phyloP scores from a whole-genome alignment of 2,797 vertebrate genomes.

The Ctenosaura bakeri region DNA sequence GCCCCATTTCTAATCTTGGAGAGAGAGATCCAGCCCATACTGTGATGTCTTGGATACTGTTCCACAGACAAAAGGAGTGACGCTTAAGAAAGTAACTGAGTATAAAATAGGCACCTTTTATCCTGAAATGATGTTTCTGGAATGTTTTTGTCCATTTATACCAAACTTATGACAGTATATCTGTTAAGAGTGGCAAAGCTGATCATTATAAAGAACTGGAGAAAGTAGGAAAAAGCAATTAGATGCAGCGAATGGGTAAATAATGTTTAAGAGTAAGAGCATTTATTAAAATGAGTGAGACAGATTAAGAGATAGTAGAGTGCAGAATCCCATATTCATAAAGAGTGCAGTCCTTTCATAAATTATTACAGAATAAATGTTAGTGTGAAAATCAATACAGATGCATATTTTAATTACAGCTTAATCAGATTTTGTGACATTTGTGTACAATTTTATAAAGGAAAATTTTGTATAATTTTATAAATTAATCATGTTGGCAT shows the following conservation, averaged over 20 bases:
- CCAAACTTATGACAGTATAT: background rate
- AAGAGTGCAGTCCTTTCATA: background rate
- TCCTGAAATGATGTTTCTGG: background rate
- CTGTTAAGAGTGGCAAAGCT: background rate
- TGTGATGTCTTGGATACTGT: background rate
- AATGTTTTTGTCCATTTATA: background rate
- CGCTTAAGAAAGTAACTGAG: background rate
- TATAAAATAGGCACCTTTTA: background rate
- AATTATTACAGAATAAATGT: background rate
- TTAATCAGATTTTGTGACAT: slow-evolving; percentile 12
- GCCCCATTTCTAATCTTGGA: too few relatives aligned
- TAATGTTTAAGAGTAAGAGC: background rate
- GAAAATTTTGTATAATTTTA: slow-evolving; percentile 12
- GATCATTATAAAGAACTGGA: background rate
- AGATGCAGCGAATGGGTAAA: slow-evolving; percentile 9
- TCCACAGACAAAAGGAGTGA: background rate
- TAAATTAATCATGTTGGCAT: slow-evolving; percentile 5
- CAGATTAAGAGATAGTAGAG: slow-evolving; percentile 7
- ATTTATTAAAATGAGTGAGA: slow-evolving; percentile 4
- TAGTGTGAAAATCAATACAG: background rate
- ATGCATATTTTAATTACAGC: slow-evolving; percentile 3
- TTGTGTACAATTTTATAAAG: slow-evolving; percentile 26
- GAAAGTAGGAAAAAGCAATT: background rate
- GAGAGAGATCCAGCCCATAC: background rate
- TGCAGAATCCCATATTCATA: background rate